Conservation (phyloP, 2,888 invertebrate genomes). For the Sesia bembeciformis region DNA sequence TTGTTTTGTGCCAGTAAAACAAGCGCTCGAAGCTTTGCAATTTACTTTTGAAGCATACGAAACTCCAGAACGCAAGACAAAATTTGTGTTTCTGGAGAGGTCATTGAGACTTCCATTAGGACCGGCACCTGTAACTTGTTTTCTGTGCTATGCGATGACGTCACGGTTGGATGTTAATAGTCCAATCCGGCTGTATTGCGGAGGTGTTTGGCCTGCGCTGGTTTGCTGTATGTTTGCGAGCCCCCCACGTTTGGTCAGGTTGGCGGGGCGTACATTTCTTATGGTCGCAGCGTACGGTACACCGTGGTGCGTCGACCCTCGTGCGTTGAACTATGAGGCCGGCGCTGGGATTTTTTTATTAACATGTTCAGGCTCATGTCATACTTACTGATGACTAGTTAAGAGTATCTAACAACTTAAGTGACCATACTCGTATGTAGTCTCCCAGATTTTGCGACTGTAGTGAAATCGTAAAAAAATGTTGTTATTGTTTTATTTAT, state of each 20-base stretch:
- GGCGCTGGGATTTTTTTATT: constrained; percentile 45
- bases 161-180: constrained; percentile 44
- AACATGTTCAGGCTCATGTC: constrained; percentile 20
- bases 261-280: constrained; percentile 54
- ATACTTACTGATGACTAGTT: constrained; percentile 5
- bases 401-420: not conserved
- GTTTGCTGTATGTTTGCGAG: constrained; percentile 28
- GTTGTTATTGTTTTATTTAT: too few relatives aligned
- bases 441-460: too few relatives aligned
- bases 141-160: constrained; percentile 55
- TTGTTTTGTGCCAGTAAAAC: too few relatives aligned
- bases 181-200: constrained; percentile 33
- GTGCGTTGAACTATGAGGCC: constrained; percentile 62
- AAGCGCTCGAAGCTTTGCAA: too few relatives aligned
- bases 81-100: constrained; percentile 25
- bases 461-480: too few relatives aligned
- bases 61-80: constrained; percentile 1
- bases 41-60: too few relatives aligned
- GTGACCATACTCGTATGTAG: not conserved
- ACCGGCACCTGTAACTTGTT: constrained; percentile 59
- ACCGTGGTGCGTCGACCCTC: constrained; percentile 59
- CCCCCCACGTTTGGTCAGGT: constrained; percentile 44
- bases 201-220: constrained; percentile 36
- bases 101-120: constrained; percentile 32
- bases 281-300: constrained; percentile 61